Percentiles rank a stretch among this genome's conserved stretches.
phyloP scores from a whole-genome alignment of 2,888 invertebrate species.

The Phrixothrix hirtus region DNA sequence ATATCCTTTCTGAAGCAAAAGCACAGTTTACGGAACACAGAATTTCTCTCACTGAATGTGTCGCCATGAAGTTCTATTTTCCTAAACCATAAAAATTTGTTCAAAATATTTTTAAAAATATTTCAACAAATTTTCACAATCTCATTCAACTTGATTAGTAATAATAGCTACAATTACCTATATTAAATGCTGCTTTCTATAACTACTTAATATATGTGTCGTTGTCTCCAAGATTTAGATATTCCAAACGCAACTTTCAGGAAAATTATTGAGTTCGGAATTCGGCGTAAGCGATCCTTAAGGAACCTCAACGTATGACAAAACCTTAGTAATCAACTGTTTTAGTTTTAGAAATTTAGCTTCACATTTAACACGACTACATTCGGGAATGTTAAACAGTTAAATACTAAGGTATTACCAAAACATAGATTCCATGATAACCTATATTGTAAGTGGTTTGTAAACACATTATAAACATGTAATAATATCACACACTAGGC shows the following conservation, averaged over 20 bases:
- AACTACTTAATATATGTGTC: slow-evolving; percentile 52
- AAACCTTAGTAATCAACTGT: too few species aligned
- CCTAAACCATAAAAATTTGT: slow-evolving; percentile 1
- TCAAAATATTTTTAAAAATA: too few species aligned
- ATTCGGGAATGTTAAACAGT: too few species aligned
- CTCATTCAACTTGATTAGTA: slow-evolving; percentile 2
- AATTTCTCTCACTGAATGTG: background rate
- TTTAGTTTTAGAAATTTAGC: too few species aligned
- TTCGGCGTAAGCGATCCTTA: slow-evolving; percentile 46
- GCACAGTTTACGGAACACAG: slow-evolving; percentile 29
- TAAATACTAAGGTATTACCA: too few species aligned
- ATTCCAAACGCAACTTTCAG: slow-evolving; percentile 44
- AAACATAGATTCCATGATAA: slow-evolving; percentile 14
- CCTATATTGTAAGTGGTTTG: slow-evolving; percentile 23
- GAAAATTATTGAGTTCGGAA: slow-evolving; percentile 43
- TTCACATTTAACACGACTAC: too few species aligned
- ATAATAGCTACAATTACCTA: slow-evolving; percentile 29
- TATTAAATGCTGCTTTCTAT: slow-evolving; percentile 28
- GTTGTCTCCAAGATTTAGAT: slow-evolving; percentile 55
- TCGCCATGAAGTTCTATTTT: background rate
- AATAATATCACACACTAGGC: slow-evolving; percentile 48
- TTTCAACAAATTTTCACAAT: slow-evolving; percentile 4
- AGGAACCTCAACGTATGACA: too few species aligned
- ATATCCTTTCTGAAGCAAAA: slow-evolving; percentile 43
- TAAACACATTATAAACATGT: slow-evolving; percentile 28